Conservation (phyloP, 2,797 vertebrate genomes). For the Vultur gryphus region DNA sequence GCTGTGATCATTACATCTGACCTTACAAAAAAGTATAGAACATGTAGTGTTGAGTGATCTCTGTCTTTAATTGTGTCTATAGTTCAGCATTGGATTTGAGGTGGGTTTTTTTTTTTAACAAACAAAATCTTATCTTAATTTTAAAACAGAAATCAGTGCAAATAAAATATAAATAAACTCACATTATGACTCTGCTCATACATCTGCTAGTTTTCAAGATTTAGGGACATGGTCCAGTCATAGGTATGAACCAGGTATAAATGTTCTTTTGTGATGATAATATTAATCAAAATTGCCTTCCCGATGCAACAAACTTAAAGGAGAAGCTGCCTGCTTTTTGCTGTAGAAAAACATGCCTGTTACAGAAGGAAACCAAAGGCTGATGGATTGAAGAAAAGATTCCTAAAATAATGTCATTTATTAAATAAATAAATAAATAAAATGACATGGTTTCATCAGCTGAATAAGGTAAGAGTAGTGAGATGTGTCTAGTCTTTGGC, state of each 20-base stretch:
- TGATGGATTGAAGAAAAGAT: neutral
- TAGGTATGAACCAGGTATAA: neutral
- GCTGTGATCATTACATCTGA: neutral
- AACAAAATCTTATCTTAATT: neutral
- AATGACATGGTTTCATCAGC: neutral
- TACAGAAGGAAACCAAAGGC: neutral
- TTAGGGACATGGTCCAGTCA: accelerated
- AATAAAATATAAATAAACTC: neutral
- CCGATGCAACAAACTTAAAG: neutral
- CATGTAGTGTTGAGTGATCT: neutral
- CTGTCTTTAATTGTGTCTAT: neutral
- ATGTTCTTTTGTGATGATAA: neutral
- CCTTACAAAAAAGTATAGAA: neutral
- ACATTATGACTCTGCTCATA: neutral
- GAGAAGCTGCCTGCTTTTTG: neutral
- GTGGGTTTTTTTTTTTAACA: neutral
- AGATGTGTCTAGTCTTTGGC: neutral
- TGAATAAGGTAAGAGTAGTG: neutral
- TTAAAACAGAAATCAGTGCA: neutral
- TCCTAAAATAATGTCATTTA: neutral
- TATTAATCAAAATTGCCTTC: neutral
- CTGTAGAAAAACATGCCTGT: neutral
- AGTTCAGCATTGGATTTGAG: neutral
- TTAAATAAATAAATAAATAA: neutral
- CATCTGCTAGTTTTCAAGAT: too few relatives aligned